Percentiles rank a stretch among this genome's conserved stretches.
Conservation (phyloP, 2,888 invertebrate genomes). For the Vesta saturnalis region DNA sequence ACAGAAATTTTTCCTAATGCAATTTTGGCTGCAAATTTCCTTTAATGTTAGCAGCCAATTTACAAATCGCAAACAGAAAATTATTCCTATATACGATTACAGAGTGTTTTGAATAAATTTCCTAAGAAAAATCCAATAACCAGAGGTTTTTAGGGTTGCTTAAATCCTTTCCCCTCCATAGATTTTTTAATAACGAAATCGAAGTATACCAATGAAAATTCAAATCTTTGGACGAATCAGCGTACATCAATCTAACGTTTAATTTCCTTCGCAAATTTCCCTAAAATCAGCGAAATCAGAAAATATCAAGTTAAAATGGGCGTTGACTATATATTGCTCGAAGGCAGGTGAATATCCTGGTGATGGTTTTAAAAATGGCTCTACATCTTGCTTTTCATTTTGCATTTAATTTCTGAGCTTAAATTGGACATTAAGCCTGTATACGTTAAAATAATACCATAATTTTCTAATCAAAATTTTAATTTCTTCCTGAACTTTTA, state of each 20-base stretch:
- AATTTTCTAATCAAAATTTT: not conserved
- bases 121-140: too few species aligned
- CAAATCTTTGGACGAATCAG: conserved; percentile 47
- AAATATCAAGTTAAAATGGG: conserved; percentile 54
- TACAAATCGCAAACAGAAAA: conserved; percentile 34
- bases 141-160: conserved; percentile 1
- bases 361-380: conserved; percentile 25
- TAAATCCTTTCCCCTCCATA: not conserved
- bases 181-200: conserved; percentile 24
- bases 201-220: conserved; percentile 49
- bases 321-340: conserved; percentile 33
- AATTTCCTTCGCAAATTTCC: conserved; percentile 55
- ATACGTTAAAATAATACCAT: not conserved
- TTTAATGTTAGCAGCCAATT: conserved; percentile 27
- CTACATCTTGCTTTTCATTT: conserved; percentile 16
- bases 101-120: too few species aligned
- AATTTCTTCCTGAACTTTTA: not conserved
- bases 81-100: conserved; percentile 2
- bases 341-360: conserved; percentile 25
- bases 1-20: conserved; percentile 59
- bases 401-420: conserved; percentile 28
- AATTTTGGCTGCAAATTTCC: conserved; percentile 55
- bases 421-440: conserved; percentile 27
- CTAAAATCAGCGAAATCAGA: conserved; percentile 47
- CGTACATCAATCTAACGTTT: conserved; percentile 52